phyloP scores from a whole-genome alignment of 92 coral and sea anemone genomes.

The Diadumene lineata region DNA sequence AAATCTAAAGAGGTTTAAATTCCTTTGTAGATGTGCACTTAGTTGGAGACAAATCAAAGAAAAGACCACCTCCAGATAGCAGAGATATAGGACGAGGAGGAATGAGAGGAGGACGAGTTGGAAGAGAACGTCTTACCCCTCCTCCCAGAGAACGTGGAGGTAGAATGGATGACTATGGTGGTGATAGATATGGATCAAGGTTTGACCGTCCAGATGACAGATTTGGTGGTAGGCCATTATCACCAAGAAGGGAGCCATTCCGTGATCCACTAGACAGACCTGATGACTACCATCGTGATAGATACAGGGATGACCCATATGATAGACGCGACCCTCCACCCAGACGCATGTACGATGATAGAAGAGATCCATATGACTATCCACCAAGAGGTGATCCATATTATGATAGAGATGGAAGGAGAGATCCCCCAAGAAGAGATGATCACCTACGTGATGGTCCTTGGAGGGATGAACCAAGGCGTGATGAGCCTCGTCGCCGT shows the following conservation, averaged over 20 bases:
- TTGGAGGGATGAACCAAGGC: constrained; percentile 30
- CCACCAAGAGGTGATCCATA: constrained; percentile 46
- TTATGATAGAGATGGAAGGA: constrained; percentile 45
- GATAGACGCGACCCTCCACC: constrained; percentile 53
- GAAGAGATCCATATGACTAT: constrained; percentile 67
- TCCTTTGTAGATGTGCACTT: constrained; percentile 81
- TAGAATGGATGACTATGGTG: constrained; percentile 65
- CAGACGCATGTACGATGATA: constrained; percentile 52
- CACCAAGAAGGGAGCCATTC: constrained; percentile 63
- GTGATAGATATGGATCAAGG: constrained; percentile 67
- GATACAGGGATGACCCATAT: constrained; percentile 86
- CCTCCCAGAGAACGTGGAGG: constrained; percentile 82
- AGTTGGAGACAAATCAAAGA: constrained; percentile 86
- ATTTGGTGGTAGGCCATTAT: constrained; percentile 67
- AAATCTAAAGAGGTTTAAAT: not conserved
- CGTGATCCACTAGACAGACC: constrained; percentile 63
- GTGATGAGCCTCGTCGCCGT: constrained; percentile 47
- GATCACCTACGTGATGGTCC: constrained; percentile 32
- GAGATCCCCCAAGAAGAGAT: constrained; percentile 25
- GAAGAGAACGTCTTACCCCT: constrained; percentile 56
- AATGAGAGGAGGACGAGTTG: constrained; percentile 14
- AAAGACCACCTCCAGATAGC: constrained; percentile 38
- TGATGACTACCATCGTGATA: constrained; percentile 74
- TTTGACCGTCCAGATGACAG: constrained; percentile 76
- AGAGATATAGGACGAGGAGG: constrained; percentile 31